phyloP scores from a whole-genome alignment of 2,113 vertebrate genomes.

The Podarcis muralis region DNA sequence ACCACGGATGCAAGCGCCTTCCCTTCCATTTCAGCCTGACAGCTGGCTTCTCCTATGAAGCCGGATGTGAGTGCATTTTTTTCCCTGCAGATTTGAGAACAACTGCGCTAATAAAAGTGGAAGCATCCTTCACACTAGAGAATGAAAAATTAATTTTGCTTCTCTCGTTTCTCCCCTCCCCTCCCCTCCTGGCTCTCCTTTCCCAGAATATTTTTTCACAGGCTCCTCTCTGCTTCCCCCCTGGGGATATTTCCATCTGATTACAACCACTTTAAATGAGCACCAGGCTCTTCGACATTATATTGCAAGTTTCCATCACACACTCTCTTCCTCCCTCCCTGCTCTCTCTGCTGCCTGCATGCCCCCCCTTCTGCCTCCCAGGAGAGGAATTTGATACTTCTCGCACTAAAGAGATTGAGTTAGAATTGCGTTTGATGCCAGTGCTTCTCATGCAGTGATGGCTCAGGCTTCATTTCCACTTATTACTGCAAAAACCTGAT shows the following conservation, averaged over 20 bases:
- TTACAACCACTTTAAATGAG: constrained; percentile 46
- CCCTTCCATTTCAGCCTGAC: constrained; percentile 21
- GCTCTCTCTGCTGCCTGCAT: constrained; percentile 7
- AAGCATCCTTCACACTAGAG: constrained; percentile 31
- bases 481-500: constrained; percentile 25
- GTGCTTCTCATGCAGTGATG: constrained; percentile 7
- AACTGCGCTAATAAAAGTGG: constrained; percentile 36
- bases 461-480: constrained; percentile 36
- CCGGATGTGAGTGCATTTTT: fast-evolving
- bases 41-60: not conserved
- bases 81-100: constrained; percentile 27
- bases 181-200: not conserved
- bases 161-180: not conserved
- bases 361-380: constrained; percentile 21
- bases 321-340: constrained; percentile 21
- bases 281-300: constrained; percentile 30
- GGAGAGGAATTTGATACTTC: constrained; percentile 40
- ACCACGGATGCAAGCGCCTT: not conserved
- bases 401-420: constrained; percentile 35
- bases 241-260: constrained; percentile 25
- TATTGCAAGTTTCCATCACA: constrained; percentile 32
- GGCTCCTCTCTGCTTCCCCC: constrained; percentile 11
- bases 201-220: constrained; percentile 30
- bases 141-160: constrained; percentile 42
- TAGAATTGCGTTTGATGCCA: constrained; percentile 35